Percentiles rank a stretch among this genome's conserved stretches.
These are phyloP conservation scores for Elephantulus edwardii DNA, from an alignment of 2,113 vertebrate species.

Conservation along the genomic window DNA sequence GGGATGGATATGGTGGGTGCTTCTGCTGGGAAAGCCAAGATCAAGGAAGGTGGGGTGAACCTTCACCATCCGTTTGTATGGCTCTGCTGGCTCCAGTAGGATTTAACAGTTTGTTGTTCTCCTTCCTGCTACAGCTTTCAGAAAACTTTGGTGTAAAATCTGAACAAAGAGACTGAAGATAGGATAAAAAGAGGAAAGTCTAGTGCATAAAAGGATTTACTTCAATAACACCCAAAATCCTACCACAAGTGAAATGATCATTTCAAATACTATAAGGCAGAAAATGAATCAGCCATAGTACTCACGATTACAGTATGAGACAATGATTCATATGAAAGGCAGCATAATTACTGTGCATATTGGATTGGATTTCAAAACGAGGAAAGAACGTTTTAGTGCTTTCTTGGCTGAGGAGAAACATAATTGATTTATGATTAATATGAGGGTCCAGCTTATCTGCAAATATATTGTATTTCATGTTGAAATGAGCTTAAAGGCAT, in stretches of 20 bases:
- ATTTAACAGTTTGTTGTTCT: slow-evolving; percentile 29
- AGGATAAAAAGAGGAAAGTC: slow-evolving; percentile 69
- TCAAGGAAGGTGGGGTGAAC: not conserved
- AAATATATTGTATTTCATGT: slow-evolving; percentile 81
- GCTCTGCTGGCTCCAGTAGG: slow-evolving; percentile 11
- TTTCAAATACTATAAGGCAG: slow-evolving; percentile 69
- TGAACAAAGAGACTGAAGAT: slow-evolving; percentile 67
- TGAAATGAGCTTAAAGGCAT: slow-evolving; percentile 78
- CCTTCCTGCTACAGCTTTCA: slow-evolving; percentile 28
- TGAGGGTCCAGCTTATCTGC: slow-evolving; percentile 75
- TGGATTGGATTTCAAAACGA: slow-evolving; percentile 79
- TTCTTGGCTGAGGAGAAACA: slow-evolving; percentile 78
- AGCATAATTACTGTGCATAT: slow-evolving; percentile 77
- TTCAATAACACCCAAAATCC: slow-evolving; percentile 71
- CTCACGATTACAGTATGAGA: slow-evolving; percentile 62
- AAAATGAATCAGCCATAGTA: slow-evolving; percentile 63
- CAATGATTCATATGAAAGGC: slow-evolving; percentile 73
- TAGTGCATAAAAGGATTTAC: slow-evolving; percentile 75
- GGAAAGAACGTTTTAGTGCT: slow-evolving; percentile 77
- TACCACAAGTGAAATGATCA: slow-evolving; percentile 67
- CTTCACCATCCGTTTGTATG: not conserved
- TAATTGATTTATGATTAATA: slow-evolving; percentile 84
- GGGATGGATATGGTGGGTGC: not conserved
- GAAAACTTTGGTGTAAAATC: slow-evolving; percentile 64
- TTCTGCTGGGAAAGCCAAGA: not conserved